Conservation (phyloP, 2,113 vertebrate genomes). For the Chrysemys picta region DNA sequence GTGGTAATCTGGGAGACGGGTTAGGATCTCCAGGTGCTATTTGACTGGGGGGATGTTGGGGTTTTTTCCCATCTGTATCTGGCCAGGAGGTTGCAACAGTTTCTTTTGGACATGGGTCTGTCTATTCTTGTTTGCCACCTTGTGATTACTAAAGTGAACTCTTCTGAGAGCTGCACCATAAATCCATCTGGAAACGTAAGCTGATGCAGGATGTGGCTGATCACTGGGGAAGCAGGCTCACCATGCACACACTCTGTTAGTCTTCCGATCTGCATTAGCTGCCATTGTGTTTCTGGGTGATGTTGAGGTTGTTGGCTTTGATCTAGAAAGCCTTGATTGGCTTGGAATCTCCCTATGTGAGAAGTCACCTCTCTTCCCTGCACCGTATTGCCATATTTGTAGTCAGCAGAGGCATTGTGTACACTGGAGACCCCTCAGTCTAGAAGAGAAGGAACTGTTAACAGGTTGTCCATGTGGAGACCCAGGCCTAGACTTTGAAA, state of each 20-base stretch:
- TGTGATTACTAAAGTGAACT: accelerated
- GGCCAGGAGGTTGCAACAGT: not conserved
- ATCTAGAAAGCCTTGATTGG: accelerated
- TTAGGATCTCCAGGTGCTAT: not conserved
- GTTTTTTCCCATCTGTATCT: not conserved
- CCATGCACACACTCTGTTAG: accelerated
- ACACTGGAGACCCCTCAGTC: not conserved
- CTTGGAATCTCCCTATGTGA: not conserved
- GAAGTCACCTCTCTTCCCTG: not conserved
- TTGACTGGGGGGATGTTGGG: not conserved
- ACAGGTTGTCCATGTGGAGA: not conserved
- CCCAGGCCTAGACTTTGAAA: not conserved
- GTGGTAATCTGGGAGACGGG: not conserved
- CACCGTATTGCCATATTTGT: accelerated
- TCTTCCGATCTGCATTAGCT: not conserved
- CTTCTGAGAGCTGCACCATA: accelerated
- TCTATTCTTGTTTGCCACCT: not conserved
- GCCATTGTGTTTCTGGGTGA: accelerated
- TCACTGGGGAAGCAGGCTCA: accelerated
- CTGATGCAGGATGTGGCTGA: accelerated
- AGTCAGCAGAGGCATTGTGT: accelerated
- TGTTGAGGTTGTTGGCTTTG: not conserved
- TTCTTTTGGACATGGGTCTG: accelerated
- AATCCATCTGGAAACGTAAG: accelerated
- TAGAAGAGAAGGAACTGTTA: not conserved